Evolutionary conservation across 2,888 invertebrate genomes (phyloP), one percentile per base, ranked within the genome.

Genomic region (Ectropis crepuscularia): DNA sequence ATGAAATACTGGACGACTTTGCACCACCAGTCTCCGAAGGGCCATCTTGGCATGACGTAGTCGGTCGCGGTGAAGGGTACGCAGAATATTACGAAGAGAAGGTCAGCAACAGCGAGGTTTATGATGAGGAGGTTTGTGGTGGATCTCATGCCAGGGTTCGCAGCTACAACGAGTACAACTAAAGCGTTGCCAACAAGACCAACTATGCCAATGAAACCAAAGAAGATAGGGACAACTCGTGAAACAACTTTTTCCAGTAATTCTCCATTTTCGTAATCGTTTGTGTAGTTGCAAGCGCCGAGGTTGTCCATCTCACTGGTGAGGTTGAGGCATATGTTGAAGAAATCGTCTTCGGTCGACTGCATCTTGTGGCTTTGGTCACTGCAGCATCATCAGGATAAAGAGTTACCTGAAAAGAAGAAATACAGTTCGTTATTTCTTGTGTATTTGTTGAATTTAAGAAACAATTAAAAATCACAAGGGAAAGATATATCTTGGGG

Each of bases 51-150:
- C 80, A 97, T 91, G 0, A 97, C 96, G 84, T 98, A 98, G 79
- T 97, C 97, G 11, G 97, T 96, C 0, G 98, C 98, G 0, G 98
- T 98, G 87, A 98, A 98, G 0, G 98, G 98, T 12, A 98, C 98
- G 89, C 98, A 98, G 88, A 98, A 97, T 57, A 98, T 95, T 47
- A 98, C 97, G 86, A 99, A 98, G 38, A 97, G 94, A 38, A 99
- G 92, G 85, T 98, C 98, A 43, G 98, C 98, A 37, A 98, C 94
- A 5, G 98, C 98, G 67, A 98, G 90, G 84, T 97, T 98, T 67
- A 98, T 96, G 75, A 98, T 98, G 38, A 98, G 94, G 48, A 98
- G 94, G 86, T 98, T 98, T 53, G 98, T 98, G 6, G 98, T 98
- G 42, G 97, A 98, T 75, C 98, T 94, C 98, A 98, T 98, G 79